Conservation (phyloP, 92 coral and sea anemone species). For the Porites evermanni region DNA sequence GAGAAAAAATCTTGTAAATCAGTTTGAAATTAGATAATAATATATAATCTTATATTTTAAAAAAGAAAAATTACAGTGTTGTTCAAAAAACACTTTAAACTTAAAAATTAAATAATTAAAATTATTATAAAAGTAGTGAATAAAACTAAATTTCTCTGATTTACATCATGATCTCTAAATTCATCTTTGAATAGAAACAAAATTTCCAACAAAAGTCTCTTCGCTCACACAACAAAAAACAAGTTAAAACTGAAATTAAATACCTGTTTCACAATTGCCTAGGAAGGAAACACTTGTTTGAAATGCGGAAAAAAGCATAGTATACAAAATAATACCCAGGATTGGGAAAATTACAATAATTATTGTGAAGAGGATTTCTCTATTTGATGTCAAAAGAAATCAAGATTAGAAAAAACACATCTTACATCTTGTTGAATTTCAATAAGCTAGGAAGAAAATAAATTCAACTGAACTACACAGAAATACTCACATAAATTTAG, state of each 20-base stretch:
- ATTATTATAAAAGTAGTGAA: constrained; percentile 1
- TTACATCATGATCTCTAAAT: neutral
- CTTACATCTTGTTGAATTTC: neutral
- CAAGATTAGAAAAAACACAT: neutral
- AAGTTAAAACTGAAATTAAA: neutral
- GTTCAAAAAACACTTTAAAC: neutral
- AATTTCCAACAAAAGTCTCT: neutral
- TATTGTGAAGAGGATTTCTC: neutral
- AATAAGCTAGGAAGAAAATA: neutral
- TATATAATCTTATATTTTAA: neutral
- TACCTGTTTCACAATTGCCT: neutral
- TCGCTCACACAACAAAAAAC: neutral
- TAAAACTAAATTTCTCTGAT: neutral
- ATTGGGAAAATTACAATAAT: neutral
- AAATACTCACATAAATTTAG: constrained; percentile 15
- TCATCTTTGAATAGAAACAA: neutral
- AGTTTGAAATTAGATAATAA: neutral
- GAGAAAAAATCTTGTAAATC: neutral
- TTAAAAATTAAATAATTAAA: neutral
- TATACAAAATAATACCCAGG: neutral
- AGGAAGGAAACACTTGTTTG: neutral
- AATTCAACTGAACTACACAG: neutral
- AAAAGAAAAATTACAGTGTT: neutral
- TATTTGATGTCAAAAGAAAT: neutral
- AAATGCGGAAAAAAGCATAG: neutral